Evolutionary conservation across 2,797 vertebrate genomes (phyloP).

Genomic region (Enteromius treurensis): DNA sequence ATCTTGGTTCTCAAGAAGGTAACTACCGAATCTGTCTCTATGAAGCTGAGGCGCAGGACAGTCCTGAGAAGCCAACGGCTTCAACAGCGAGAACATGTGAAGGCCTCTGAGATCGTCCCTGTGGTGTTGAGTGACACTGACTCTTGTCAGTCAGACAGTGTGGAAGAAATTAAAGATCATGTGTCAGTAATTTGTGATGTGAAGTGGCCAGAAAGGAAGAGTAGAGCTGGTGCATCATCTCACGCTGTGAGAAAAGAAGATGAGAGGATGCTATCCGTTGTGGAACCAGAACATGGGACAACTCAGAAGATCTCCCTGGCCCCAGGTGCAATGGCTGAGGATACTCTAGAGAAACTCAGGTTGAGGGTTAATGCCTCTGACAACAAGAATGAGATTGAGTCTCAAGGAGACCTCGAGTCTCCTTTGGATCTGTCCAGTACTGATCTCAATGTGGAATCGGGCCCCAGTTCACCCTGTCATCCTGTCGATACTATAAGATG

Average conservation of each 20-base stretch:
- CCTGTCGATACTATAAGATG: slow-evolving; percentile 9
- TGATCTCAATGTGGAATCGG: slow-evolving; percentile 30
- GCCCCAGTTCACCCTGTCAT: slow-evolving; percentile 49
- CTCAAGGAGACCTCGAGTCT: background rate
- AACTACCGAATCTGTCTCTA: background rate
- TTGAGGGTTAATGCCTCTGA: background rate
- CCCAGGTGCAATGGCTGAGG: slow-evolving; percentile 27
- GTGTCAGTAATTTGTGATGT: background rate
- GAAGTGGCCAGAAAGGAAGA: background rate
- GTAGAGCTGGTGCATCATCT: background rate
- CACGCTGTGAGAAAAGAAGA: background rate
- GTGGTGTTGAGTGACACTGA: background rate
- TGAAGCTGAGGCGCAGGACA: slow-evolving; percentile 30
- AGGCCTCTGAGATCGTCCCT: background rate
- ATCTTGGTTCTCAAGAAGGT: slow-evolving; percentile 15
- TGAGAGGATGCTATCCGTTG: background rate
- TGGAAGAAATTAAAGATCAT: background rate
- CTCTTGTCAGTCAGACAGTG: background rate
- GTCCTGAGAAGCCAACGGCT: background rate
- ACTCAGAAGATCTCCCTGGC: slow-evolving; percentile 39
- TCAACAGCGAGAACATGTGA: background rate
- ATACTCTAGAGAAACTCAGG: slow-evolving; percentile 31
- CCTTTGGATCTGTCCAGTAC: background rate
- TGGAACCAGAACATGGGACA: background rate
- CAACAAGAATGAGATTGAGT: background rate